Base-by-base conservation (phyloP, 2,888 invertebrate species). In the Hyalella azteca region DNA sequence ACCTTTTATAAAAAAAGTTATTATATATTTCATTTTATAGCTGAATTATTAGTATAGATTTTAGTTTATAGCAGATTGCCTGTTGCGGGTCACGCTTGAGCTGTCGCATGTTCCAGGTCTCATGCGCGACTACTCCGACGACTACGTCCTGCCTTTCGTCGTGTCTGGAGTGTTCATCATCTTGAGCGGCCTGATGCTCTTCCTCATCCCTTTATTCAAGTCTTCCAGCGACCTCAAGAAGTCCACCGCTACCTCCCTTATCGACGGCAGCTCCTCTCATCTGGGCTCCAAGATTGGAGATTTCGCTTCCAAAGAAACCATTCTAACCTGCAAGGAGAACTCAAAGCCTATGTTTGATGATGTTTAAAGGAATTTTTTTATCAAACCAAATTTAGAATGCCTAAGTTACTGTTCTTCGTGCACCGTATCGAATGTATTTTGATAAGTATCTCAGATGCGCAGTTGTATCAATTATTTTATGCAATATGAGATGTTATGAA, bases 111-210 rank as follows among this genome's bases (percentile, higher is more conserved):
- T 78, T 75, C 1, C 80, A 82, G 81, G 82, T 22, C 81, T 78
- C 29, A 81, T 84, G 59, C 78, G 81, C 0, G 82, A 81, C 48
- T 73, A 79, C 11, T 80, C 84, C 5, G 84, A 79, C 4, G 80
- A 80, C 39, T 82, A 83, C 73, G 45, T 81, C 3, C 19, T 84
- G 32, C 84, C 84, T 22, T 84, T 84, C 49, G 79, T 84, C 22
- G 73, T 82, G 15, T 84, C 84, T 9, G 84, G 84, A 2, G 29
- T 84, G 22, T 84, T 81, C 81, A 84, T 84, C 49, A 50, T 84
- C 39, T 26, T 59, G 11, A 80, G 84, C 60, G 84, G 84, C 15
- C 75, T 84, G 49, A 79, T 84, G 41, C 79, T 84, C 66, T 81
- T 79, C 48, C 41, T 79, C 26, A 84, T 84, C 32, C 84, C 84